Percentiles rank a stretch among this genome's conserved stretches.
Evolutionary conservation across 2,888 invertebrate species (phyloP).

Genomic region (Serrognathus titanus): DNA sequence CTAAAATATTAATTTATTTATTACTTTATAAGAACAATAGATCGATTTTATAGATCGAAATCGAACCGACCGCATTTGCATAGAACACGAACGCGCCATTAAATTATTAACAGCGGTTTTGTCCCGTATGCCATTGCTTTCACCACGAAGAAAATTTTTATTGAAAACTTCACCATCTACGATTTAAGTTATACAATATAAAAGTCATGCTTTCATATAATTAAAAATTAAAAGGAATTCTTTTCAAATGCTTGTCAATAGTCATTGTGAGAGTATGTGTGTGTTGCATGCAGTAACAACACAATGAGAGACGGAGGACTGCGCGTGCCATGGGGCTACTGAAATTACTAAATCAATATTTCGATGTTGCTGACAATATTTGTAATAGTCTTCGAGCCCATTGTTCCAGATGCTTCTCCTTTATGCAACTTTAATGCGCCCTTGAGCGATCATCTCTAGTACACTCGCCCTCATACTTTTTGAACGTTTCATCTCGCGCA

Average conservation of each 20-base stretch:
- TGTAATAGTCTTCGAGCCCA: conserved; percentile 25
- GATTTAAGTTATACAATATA: too few species aligned
- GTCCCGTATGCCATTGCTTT: conserved; percentile 14
- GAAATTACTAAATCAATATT: conserved; percentile 26
- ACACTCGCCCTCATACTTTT: conserved; percentile 12
- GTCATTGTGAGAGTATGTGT: too few species aligned
- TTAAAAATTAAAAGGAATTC: too few species aligned
- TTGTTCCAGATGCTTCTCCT: conserved; percentile 25
- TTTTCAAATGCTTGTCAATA: too few species aligned
- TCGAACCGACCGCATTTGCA: conserved; percentile 43
- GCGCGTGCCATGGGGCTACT: not conserved
- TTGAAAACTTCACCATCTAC: too few species aligned
- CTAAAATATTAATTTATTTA: conserved; percentile 48
- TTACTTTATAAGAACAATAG: conserved; percentile 48
- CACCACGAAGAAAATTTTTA: not conserved
- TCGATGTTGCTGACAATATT: conserved; percentile 26
- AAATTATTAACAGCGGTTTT: conserved; percentile 35
- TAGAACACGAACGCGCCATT: conserved; percentile 40
- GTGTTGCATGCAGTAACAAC: too few species aligned
- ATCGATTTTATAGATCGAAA: conserved; percentile 49
- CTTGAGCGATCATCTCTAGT: conserved; percentile 7
- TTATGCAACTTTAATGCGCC: conserved; percentile 23
- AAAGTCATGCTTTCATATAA: too few species aligned
- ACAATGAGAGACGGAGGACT: too few species aligned
- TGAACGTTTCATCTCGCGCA: not conserved